These are phyloP conservation scores for Loriculus beryllinus DNA, from an alignment of 2,797 vertebrate genomes.

Conservation along the genomic window DNA sequence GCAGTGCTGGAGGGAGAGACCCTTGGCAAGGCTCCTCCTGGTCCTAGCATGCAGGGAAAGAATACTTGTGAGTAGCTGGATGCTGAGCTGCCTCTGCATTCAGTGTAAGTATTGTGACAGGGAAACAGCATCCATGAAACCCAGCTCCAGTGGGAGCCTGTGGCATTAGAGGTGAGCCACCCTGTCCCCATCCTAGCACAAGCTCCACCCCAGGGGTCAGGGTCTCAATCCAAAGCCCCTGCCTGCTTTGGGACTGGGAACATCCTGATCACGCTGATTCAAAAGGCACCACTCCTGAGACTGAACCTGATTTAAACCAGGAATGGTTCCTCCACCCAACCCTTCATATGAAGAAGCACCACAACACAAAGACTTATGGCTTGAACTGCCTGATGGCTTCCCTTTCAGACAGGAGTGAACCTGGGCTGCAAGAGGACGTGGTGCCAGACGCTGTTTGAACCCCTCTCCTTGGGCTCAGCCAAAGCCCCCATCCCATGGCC, in stretches of 20 bases:
- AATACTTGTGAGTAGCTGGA: no score
- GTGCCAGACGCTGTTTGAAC: rapidly evolving
- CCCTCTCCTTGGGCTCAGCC: neutral
- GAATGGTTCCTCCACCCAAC: neutral
- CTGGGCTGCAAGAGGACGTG: neutral
- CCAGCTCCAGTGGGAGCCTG: neutral
- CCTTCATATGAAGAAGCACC: no score
- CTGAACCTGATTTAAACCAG: neutral
- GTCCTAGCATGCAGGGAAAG: neutral
- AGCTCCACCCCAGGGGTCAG: rapidly evolving
- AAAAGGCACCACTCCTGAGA: neutral
- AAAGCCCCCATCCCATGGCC: neutral
- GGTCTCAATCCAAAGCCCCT: neutral
- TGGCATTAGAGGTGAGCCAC: rapidly evolving
- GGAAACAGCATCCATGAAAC: neutral
- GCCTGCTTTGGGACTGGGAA: neutral
- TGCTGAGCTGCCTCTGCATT: neutral
- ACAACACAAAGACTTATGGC: neutral
- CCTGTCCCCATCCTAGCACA: rapidly evolving
- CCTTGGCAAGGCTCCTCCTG: rapidly evolving
- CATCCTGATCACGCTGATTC: neutral
- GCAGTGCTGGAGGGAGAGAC: neutral
- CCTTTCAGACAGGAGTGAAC: neutral
- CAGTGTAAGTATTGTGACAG: neutral
- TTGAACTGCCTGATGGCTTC: neutral